A percentile compares a stretch with the other conserved stretches of the same genome.
phyloP scores from a whole-genome alignment of 2,888 invertebrate species.

The Chymomyza fuscimana region DNA sequence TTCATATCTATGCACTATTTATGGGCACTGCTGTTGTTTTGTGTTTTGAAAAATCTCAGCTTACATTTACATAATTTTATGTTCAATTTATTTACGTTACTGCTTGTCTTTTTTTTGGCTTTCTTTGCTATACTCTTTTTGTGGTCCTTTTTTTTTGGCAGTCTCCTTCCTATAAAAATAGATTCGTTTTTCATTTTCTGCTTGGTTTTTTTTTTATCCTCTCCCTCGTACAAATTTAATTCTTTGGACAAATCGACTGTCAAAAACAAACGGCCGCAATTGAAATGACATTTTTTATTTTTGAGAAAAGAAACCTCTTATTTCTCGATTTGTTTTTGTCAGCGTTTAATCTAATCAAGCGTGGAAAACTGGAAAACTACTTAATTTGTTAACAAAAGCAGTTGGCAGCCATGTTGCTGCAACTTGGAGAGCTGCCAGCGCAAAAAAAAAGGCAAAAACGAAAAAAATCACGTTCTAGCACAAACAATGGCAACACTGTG shows the following conservation, averaged over 20 bases:
- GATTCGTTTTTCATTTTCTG: neutral
- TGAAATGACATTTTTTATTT: neutral
- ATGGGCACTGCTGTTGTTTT: neutral
- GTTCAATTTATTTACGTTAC: neutral
- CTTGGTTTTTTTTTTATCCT: neutral
- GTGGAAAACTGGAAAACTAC: constrained; percentile 1
- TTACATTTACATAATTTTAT: constrained; percentile 1
- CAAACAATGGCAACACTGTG: neutral
- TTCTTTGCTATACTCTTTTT: neutral
- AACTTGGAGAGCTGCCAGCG: neutral
- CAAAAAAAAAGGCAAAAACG: neutral
- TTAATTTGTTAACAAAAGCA: constrained; percentile 5
- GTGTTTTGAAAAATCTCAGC: neutral
- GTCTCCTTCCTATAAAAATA: neutral
- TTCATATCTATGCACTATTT: neutral
- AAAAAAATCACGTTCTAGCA: neutral
- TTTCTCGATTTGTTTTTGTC: constrained; percentile 7
- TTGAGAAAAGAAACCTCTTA: neutral
- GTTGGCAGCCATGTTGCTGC: neutral
- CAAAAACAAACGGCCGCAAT: neutral
- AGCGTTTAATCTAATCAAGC: constrained; percentile 9
- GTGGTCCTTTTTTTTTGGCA: neutral
- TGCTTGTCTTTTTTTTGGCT: neutral
- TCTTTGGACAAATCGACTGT: neutral
- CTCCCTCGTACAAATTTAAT: neutral